A percentile compares a stretch with the other conserved stretches of the same genome.
These are phyloP conservation scores for Euplexia lucipara DNA, from an alignment of 2,888 invertebrate genomes.

Conservation along the genomic window DNA sequence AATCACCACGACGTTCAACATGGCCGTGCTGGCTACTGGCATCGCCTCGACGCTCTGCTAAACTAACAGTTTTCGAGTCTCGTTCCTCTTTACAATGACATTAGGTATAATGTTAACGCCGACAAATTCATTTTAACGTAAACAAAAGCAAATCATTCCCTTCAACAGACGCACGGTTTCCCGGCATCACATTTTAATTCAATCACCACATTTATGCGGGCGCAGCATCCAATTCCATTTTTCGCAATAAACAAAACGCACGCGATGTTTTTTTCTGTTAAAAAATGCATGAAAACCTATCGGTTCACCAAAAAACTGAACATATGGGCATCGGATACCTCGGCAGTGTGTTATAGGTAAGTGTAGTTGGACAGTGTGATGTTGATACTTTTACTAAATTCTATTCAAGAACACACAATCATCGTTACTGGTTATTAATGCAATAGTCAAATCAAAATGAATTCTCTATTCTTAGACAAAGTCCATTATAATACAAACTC, in stretches of 20 bases:
- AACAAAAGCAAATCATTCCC: constrained; percentile 1
- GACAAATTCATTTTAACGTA: neutral
- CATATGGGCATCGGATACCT: constrained; percentile 71
- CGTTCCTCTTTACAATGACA: no score
- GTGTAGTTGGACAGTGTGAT: constrained; percentile 23
- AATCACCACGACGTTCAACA: no score
- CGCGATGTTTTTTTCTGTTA: constrained; percentile 60
- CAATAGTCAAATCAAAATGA: no score
- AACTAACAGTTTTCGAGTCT: no score
- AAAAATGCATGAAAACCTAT: constrained; percentile 70
- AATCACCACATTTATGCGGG: constrained; percentile 69
- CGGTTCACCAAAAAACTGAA: constrained; percentile 70
- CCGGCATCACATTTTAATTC: constrained; percentile 29
- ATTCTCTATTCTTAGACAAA: no score
- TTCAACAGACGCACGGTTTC: constrained; percentile 15
- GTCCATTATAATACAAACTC: no score
- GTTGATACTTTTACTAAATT: constrained; percentile 44
- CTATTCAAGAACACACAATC: no score
- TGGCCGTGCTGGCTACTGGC: no score
- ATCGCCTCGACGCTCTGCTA: no score
- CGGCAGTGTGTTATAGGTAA: constrained; percentile 45
- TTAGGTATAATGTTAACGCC: no score
- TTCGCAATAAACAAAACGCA: constrained; percentile 68
- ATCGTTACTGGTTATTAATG: no score
- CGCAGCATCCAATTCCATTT: constrained; percentile 63